Conservation (phyloP, 2,113 vertebrate genomes). For the Hydrolagus affinis region DNA sequence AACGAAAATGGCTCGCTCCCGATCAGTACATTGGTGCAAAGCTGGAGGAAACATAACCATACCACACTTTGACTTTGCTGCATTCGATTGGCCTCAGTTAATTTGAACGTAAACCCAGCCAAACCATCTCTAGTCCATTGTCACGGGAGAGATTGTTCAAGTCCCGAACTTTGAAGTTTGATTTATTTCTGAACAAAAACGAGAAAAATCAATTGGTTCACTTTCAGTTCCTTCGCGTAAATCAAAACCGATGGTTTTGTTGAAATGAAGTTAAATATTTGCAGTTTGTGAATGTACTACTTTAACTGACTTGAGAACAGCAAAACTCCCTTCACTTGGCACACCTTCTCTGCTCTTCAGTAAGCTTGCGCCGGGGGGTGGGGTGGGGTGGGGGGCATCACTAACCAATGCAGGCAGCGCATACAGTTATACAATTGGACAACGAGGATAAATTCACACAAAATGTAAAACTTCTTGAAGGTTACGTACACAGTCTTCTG, state of each 20-base stretch:
- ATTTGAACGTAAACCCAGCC: neutral
- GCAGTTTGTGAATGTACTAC: constrained; percentile 13
- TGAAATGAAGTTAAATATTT: neutral
- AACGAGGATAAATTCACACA: no score
- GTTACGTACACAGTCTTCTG: neutral
- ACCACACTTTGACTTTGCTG: neutral
- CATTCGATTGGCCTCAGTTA: neutral
- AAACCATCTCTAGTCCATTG: neutral
- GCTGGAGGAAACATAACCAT: neutral
- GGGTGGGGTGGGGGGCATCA: no score
- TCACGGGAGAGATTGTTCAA: neutral
- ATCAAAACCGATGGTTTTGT: neutral
- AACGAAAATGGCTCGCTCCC: no score
- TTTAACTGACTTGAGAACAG: constrained; percentile 11
- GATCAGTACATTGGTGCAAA: neutral
- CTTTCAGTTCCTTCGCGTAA: no score
- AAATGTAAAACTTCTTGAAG: neutral
- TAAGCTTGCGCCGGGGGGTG: no score
- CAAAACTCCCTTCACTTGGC: constrained; percentile 17
- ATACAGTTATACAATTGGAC: no score
- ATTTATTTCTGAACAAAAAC: no score
- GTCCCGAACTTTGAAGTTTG: no score
- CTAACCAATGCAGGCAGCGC: no score
- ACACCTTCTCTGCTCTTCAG: neutral
- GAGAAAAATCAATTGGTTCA: no score